phyloP scores from a whole-genome alignment of 2,113 vertebrate genomes.

The Damaliscus lunatus region DNA sequence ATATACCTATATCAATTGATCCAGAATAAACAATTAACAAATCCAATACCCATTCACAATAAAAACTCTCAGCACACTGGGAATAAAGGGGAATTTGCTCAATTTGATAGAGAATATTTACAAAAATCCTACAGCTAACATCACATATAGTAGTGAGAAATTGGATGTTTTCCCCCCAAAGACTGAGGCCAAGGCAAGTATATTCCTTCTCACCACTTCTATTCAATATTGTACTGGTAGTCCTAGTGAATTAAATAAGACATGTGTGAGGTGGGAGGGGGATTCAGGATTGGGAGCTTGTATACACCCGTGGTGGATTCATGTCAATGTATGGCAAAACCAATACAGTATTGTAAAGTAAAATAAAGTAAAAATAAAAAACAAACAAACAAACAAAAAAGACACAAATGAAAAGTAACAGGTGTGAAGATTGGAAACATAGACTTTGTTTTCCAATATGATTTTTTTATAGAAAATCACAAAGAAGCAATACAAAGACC shows the following conservation, averaged over 20 bases:
- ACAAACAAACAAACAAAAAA: no score
- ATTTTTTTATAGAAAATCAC: background rate
- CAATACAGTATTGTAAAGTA: no score
- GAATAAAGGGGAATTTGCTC: background rate
- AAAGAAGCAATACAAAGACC: background rate
- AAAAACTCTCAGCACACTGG: background rate
- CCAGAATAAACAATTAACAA: background rate
- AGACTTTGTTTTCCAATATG: background rate
- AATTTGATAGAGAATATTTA: background rate
- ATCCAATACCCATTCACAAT: background rate
- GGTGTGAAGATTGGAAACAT: background rate
- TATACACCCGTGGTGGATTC: no score
- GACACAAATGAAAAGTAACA: background rate
- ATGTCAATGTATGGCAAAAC: no score
- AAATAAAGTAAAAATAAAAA: no score
- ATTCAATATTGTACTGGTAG: background rate
- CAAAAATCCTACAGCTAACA: background rate
- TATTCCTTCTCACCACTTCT: background rate
- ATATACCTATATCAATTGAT: background rate
- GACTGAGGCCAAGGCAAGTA: background rate
- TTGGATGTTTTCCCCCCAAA: background rate
- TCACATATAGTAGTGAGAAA: background rate
- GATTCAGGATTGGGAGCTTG: no score
- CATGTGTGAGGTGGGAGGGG: background rate
- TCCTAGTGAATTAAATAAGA: background rate